Conservation (phyloP, 2,888 invertebrate genomes). For the Synergus laeviventris region DNA sequence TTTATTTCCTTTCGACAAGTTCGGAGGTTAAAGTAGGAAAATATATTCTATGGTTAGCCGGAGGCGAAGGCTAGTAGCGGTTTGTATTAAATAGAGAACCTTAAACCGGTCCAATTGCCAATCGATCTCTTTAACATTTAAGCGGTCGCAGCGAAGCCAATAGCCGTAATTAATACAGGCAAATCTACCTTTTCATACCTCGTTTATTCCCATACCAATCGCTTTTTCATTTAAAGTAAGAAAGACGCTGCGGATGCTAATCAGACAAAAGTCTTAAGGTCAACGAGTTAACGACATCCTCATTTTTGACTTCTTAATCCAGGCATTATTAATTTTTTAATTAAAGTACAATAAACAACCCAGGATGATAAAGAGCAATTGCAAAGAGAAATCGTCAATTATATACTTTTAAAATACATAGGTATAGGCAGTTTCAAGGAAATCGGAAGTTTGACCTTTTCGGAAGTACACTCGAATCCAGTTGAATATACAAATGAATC, state of each 20-base stretch:
- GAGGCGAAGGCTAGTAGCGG: conserved; percentile 29
- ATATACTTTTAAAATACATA: no score
- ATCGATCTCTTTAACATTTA: conserved; percentile 33
- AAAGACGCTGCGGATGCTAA: neutral
- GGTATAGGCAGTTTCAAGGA: no score
- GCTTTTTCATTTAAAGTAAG: conserved; percentile 27
- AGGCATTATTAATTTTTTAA: neutral
- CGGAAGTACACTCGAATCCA: no score
- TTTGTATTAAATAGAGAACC: conserved; percentile 2
- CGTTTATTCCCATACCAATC: conserved; percentile 5
- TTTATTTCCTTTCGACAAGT: conserved; percentile 36
- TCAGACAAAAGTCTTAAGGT: conserved; percentile 31
- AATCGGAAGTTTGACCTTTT: no score
- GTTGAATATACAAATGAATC: no score
- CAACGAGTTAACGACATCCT: conserved; percentile 11
- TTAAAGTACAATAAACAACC: neutral
- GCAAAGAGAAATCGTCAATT: no score
- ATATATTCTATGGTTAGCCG: conserved; percentile 18
- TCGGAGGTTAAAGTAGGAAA: conserved; percentile 36
- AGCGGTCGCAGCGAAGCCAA: neutral
- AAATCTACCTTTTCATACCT: neutral
- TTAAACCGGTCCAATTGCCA: conserved; percentile 32
- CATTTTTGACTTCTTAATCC: conserved; percentile 13
- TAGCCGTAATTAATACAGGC: conserved; percentile 12
- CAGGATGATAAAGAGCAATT: no score